Percentiles rank a stretch among this genome's conserved stretches.
phyloP scores from a whole-genome alignment of 2,888 invertebrate genomes.

The Hydrotaea diabolus region DNA sequence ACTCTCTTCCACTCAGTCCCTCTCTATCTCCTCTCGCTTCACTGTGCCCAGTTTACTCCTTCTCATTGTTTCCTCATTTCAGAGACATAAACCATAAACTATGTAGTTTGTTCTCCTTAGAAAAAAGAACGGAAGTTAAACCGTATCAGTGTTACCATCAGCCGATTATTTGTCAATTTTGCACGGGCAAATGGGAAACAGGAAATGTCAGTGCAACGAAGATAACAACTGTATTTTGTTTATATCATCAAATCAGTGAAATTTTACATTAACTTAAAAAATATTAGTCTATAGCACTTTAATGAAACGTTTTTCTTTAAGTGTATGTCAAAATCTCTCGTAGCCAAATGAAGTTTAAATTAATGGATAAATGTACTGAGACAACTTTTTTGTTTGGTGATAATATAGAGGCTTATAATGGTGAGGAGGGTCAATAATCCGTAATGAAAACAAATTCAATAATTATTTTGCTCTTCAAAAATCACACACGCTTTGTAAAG shows the following conservation, averaged over 20 bases:
- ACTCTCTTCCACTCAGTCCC: conserved; percentile 16
- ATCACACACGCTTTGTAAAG: no score
- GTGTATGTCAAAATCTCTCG: no score
- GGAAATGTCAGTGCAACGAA: neutral
- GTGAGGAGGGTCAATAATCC: no score
- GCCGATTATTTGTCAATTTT: neutral
- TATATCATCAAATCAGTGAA: neutral
- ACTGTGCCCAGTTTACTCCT: conserved; percentile 4
- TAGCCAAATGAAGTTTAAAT: no score
- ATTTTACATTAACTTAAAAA: no score
- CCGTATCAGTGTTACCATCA: conserved; percentile 31
- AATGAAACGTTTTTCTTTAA: no score
- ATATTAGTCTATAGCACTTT: no score
- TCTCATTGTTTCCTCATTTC: neutral
- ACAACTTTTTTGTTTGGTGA: no score
- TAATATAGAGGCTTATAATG: no score
- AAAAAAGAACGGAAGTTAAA: conserved; percentile 25
- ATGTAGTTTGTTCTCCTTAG: conserved; percentile 19
- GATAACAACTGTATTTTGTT: neutral
- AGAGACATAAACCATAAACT: conserved; percentile 17
- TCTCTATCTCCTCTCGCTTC: conserved; percentile 1
- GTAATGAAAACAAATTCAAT: no score
- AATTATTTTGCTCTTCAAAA: no score
- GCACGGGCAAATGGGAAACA: neutral
- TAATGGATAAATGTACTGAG: no score